These are phyloP conservation scores for Penaeus japonicus DNA, from an alignment of 1,140 invertebrate species.

Conservation along the genomic window DNA sequence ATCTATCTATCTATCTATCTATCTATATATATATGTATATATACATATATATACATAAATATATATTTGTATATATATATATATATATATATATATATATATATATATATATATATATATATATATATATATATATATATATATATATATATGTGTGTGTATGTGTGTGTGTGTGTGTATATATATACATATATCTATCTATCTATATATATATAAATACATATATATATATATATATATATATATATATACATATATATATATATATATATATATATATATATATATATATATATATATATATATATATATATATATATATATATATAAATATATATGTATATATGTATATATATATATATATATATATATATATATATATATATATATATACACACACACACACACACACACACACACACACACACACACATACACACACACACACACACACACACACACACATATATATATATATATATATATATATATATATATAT, in stretches of 20 bases:
- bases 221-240: slow-evolving; percentile 35
- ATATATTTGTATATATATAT: background rate
- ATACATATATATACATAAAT: background rate
- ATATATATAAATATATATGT: background rate
- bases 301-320: background rate
- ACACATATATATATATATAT: background rate
- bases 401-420: background rate
- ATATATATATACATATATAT: slow-evolving; percentile 34
- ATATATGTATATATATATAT: slow-evolving; percentile 2
- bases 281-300: background rate
- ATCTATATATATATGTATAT: background rate
- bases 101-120: slow-evolving; percentile 29
- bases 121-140: slow-evolving; percentile 33
- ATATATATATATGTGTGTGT: background rate
- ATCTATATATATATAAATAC: background rate
- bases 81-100: slow-evolving; percentile 3
- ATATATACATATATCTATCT: background rate
- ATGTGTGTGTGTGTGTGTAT: background rate
- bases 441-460: background rate
- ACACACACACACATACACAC: background rate
- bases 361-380: slow-evolving; percentile 8
- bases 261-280: slow-evolving; percentile 29
- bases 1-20: background rate
- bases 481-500: no score
- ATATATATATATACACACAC: slow-evolving; percentile 3